A percentile compares a stretch with the other conserved stretches of the same genome.
Evolutionary conservation across 1,140 invertebrate genomes (phyloP).

Genomic region (Asobara japonica): DNA sequence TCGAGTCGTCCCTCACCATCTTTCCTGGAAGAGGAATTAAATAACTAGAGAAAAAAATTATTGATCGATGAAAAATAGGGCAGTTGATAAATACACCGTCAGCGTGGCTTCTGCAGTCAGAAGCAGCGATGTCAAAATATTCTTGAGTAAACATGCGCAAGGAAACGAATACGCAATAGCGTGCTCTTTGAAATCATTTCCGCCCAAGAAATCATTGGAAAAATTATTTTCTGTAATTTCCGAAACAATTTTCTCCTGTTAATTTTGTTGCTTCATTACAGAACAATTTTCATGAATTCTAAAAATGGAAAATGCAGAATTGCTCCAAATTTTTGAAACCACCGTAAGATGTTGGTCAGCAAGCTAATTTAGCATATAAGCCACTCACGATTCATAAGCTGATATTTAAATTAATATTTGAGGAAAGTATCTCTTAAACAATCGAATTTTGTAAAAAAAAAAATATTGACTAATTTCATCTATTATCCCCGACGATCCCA

Average conservation of each 20-base stretch:
- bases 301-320: too few relatives aligned
- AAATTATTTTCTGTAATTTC: constrained; percentile 1
- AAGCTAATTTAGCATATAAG: too few relatives aligned
- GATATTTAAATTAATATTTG: too few relatives aligned
- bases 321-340: too few relatives aligned
- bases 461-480: neutral
- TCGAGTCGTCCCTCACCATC: neutral
- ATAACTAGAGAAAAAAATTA: neutral
- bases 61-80: neutral
- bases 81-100: neutral
- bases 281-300: too few relatives aligned
- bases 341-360: too few relatives aligned
- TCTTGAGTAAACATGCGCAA: neutral
- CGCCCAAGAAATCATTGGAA: neutral
- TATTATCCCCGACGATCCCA: too few relatives aligned
- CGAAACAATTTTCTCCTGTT: neutral
- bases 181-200: constrained; percentile 26
- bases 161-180: constrained; percentile 31
- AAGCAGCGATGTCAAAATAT: constrained; percentile 28
- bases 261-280: too few relatives aligned
- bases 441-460: neutral
- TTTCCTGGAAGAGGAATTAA: neutral
- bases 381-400: too few relatives aligned
- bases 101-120: neutral
- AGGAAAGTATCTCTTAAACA: too few relatives aligned